Evolutionary conservation across 2,113 vertebrate genomes (phyloP).

Genomic region (Gopherus evgoodei): DNA sequence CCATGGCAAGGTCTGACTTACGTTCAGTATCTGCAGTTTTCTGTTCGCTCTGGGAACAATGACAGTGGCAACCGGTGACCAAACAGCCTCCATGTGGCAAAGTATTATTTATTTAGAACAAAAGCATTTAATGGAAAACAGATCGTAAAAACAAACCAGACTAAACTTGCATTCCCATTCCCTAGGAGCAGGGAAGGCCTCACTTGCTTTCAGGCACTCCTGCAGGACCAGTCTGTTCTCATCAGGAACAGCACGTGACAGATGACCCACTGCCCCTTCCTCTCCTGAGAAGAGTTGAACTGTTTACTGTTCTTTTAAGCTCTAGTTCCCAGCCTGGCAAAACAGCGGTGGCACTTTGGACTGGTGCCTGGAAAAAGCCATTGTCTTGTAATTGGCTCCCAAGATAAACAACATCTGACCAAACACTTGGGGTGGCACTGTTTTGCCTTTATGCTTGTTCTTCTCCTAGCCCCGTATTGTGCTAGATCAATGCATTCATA

Average conservation of each 20-base stretch:
- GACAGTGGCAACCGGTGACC: not conserved
- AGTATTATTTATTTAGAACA: not conserved
- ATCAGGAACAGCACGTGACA: not conserved
- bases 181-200: not conserved
- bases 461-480: not conserved
- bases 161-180: not conserved
- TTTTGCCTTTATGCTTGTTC: not conserved
- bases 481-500: not conserved
- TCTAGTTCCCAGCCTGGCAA: not conserved
- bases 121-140: not conserved
- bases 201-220: not conserved
- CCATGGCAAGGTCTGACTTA: not conserved
- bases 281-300: not conserved
- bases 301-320: not conserved
- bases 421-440: not conserved
- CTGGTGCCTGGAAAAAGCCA: not conserved
- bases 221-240: not conserved
- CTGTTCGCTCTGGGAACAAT: not conserved
- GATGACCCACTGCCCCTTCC: not conserved
- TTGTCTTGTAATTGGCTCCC: not conserved
- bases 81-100: not conserved
- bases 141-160: not conserved
- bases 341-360: not conserved
- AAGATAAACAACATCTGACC: not conserved
- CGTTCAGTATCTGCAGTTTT: not conserved